Conservation (phyloP, 2,113 vertebrate species). For the Euleptes europaea region DNA sequence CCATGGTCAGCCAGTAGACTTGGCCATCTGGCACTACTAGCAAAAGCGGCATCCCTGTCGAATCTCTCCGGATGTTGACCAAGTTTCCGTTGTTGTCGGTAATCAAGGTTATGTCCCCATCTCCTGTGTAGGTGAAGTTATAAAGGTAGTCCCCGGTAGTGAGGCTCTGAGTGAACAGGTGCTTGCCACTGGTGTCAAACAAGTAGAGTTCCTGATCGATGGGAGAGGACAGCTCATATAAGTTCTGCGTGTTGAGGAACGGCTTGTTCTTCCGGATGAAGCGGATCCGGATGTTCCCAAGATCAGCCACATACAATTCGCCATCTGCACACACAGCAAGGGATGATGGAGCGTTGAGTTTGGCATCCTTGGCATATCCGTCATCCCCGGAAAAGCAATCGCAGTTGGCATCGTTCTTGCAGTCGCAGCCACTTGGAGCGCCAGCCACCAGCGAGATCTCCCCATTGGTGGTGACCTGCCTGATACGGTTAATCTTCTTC, state of each 20-base stretch:
- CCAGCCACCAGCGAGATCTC: slow-evolving; percentile 95
- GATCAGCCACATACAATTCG: slow-evolving; percentile 92
- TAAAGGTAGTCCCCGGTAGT: slow-evolving; percentile 94
- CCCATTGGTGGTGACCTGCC: slow-evolving; percentile 93
- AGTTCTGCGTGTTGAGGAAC: slow-evolving; percentile 89
- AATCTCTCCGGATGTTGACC: slow-evolving; percentile 87
- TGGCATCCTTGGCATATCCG: slow-evolving; percentile 95
- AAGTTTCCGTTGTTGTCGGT: slow-evolving; percentile 93
- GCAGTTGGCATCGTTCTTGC: slow-evolving; percentile 96
- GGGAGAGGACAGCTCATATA: slow-evolving; percentile 96
- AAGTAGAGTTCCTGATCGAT: slow-evolving; percentile 96
- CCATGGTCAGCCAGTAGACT: slow-evolving; percentile 97
- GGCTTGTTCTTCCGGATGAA: slow-evolving; percentile 94
- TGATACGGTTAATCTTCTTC: slow-evolving; percentile 94
- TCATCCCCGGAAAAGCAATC: slow-evolving; percentile 97
- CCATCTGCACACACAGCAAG: slow-evolving; percentile 92
- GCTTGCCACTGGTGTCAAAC: slow-evolving; percentile 93
- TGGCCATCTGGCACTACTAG: slow-evolving; percentile 92
- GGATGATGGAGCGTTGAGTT: slow-evolving; percentile 90
- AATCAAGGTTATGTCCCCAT: slow-evolving; percentile 87
- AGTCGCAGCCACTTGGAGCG: slow-evolving; percentile 94
- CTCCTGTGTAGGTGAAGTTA: slow-evolving; percentile 92
- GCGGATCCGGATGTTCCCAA: slow-evolving; percentile 94
- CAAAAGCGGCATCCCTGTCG: slow-evolving; percentile 93
- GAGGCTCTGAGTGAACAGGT: slow-evolving; percentile 94